These are phyloP conservation scores for Lumbricus terrestris DNA, from an alignment of 2,888 invertebrate species.

Conservation along the genomic window DNA sequence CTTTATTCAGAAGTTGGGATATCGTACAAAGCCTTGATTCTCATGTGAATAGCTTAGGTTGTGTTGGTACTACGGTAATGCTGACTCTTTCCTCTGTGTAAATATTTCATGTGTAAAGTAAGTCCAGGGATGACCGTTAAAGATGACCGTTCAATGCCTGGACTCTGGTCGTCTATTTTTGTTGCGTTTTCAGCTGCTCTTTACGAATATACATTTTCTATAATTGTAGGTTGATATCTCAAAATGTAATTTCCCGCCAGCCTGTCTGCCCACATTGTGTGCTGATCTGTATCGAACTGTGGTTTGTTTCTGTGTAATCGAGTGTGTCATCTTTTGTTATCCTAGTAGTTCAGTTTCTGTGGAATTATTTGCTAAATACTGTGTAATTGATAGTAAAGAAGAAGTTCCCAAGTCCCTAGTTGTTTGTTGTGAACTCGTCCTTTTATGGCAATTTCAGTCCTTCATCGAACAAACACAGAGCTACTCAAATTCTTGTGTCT, in stretches of 20 bases:
- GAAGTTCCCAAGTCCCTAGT: not conserved
- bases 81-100: not conserved
- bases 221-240: not conserved
- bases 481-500: not conserved
- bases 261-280: not conserved
- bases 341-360: conserved; percentile 10
- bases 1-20: not conserved
- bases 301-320: conserved; percentile 14
- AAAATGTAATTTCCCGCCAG: not conserved
- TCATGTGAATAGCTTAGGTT: not conserved
- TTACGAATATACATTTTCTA: not conserved
- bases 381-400: conserved; percentile 6
- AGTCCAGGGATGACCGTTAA: not conserved
- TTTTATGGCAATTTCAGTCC: not conserved
- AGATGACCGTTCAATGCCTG: not conserved
- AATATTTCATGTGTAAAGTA: not conserved
- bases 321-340: conserved; percentile 5
- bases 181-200: not conserved
- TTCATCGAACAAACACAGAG: not conserved
- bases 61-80: not conserved
- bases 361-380: not conserved
- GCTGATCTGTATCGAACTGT: not conserved
- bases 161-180: not conserved
- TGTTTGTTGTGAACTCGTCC: not conserved
- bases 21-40: not conserved